Evolutionary conservation across 2,113 vertebrate species (phyloP).

Genomic region (Nerophis ophidion): DNA sequence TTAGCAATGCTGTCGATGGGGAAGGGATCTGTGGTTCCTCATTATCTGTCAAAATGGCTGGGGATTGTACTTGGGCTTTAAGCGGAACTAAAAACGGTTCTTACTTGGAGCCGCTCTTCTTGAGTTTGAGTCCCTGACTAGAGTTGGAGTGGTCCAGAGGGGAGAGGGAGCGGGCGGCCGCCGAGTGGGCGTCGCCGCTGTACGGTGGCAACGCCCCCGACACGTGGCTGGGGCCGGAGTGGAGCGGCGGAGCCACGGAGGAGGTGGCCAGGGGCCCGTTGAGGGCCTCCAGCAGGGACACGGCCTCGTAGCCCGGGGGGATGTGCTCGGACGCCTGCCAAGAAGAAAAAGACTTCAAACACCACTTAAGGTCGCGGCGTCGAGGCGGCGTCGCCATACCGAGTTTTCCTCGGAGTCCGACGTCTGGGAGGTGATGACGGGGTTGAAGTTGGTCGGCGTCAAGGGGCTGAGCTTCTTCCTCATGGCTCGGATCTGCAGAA

Average conservation of each 20-base stretch:
- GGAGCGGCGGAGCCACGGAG: constrained; percentile 72
- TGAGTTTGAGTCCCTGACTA: constrained; percentile 80
- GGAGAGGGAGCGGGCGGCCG: constrained; percentile 73
- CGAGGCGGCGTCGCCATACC: not conserved
- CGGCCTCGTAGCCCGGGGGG: constrained; percentile 89
- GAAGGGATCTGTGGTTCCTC: no score
- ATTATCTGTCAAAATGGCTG: no score
- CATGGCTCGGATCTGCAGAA: constrained; percentile 97
- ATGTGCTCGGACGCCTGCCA: constrained; percentile 88
- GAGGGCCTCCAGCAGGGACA: constrained; percentile 92
- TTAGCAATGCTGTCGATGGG: no score
- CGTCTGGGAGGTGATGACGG: constrained; percentile 89
- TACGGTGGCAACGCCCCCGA: constrained; percentile 78
- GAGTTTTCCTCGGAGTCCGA: constrained; percentile 94
- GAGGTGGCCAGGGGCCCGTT: constrained; percentile 88
- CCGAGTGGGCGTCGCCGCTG: constrained; percentile 75
- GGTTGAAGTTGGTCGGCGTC: constrained; percentile 84
- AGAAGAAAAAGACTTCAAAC: not conserved
- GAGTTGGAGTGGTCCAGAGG: constrained; percentile 80
- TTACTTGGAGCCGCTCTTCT: constrained; percentile 86
- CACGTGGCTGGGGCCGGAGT: constrained; percentile 72
- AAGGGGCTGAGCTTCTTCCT: constrained; percentile 90
- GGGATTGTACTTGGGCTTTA: not conserved
- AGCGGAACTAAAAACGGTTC: not conserved
- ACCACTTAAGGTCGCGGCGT: not conserved